These are phyloP conservation scores for Urocynchramus pylzowi DNA, from an alignment of 2,113 vertebrate genomes.

Conservation along the genomic window DNA sequence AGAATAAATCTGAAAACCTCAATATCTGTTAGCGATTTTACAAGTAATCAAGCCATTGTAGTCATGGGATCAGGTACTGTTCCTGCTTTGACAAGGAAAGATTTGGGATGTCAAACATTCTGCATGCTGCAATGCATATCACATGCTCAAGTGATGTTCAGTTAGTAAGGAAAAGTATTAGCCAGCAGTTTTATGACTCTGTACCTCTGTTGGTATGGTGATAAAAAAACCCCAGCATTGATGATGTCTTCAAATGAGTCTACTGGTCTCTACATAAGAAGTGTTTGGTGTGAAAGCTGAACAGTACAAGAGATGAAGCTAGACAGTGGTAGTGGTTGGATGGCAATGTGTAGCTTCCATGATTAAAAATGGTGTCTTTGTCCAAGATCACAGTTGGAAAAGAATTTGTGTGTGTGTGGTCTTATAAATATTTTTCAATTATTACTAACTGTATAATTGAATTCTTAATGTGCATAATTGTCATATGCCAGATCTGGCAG, in stretches of 20 bases:
- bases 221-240: not conserved
- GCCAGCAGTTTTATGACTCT: not conserved
- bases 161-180: not conserved
- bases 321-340: not conserved
- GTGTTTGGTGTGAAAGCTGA: not conserved
- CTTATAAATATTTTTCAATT: not conserved
- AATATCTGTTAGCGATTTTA: not conserved
- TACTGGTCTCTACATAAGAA: not conserved
- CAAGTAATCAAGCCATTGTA: not conserved
- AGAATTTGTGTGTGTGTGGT: not conserved
- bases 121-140: not conserved
- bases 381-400: not conserved
- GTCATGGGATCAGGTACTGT: not conserved
- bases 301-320: not conserved
- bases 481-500: not conserved
- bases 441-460: not conserved
- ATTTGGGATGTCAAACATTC: not conserved
- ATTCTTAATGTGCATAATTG: not conserved
- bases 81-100: not conserved
- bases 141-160: not conserved
- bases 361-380: not conserved
- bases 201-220: not conserved
- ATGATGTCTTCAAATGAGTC: not conserved
- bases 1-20: not conserved
- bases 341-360: not conserved